Evolutionary conservation across 2,797 vertebrate genomes (phyloP), one percentile per base, ranked within the genome.

Genomic region (Sebastes wilsoni): DNA sequence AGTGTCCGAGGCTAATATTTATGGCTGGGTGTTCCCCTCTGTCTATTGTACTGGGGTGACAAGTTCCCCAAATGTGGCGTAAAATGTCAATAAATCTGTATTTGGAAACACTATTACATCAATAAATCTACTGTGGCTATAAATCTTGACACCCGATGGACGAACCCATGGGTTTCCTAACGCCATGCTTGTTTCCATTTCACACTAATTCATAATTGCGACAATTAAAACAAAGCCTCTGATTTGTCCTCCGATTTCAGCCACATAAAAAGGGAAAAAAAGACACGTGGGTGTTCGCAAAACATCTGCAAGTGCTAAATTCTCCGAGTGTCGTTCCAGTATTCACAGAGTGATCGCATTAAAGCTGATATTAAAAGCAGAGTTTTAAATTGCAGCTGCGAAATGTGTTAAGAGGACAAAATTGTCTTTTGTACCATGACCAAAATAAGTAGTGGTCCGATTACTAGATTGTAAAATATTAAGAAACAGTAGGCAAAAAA

Each of bases 11-110:
- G 83, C 88, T 87, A 84, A 91, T 93, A 94, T 95, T 96, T 95
- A 96, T 72, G 86, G 89, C 75, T 89, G 95, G 95, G 95, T 94
- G 94, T 96, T 95, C 88, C 94, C 87, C 86, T 93, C 92, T 89
- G 92, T 94, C 93, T 93, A 90, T 92, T 94, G 86, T 92, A 83
- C 91, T n/a, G 78, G 81, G 87, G 93, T 93, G 93, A 95, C 93
- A 95, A 92, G 92, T 94, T 90, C 87, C 90, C 88, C 92, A 92
- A 89, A 92, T 82, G 87, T 84, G 81, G 80, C 83, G 89, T 84
- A 86, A 90, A 93, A 92, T 87, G 83, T 86, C 84, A 88, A 94
- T 93, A 95, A 94, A 95, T 91, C 86, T 91, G 88, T 79, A 90
- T 95, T 94, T 93, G 92, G 91, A 94, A 91, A 89, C 78, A 80